Evolutionary conservation across 1,140 invertebrate genomes (phyloP).

Genomic region (Coelopa frigida): DNA sequence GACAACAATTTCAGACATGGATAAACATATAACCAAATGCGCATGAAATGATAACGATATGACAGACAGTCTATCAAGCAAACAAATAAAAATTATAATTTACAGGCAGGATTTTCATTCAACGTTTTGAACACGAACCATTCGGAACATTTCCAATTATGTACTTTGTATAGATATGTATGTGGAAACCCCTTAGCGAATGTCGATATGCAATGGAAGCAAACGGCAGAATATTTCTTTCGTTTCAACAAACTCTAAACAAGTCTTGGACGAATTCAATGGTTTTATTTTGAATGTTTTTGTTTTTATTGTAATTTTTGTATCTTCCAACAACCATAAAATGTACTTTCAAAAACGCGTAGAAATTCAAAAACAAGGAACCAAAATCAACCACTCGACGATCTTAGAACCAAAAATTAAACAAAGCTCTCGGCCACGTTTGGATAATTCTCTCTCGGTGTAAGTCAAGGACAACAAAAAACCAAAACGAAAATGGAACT

Average conservation of each 20-base stretch:
- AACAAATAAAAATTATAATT: slow-evolving; percentile 27
- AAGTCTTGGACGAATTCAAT: no score
- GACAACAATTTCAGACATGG: no score
- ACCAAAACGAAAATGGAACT: slow-evolving; percentile 20
- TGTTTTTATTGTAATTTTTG: slow-evolving; percentile 2
- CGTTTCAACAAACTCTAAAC: no score
- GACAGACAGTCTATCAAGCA: no score
- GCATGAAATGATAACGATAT: no score
- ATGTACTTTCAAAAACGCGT: slow-evolving; percentile 33
- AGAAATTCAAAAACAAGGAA: slow-evolving; percentile 18
- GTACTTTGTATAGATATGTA: no score
- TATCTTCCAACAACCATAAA: slow-evolving; percentile 18
- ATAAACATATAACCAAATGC: no score
- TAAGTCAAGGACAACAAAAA: slow-evolving; percentile 41
- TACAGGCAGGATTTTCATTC: slow-evolving; percentile 39
- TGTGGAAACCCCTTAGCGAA: no score
- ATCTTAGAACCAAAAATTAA: slow-evolving; percentile 23
- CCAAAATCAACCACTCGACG: slow-evolving; percentile 19
- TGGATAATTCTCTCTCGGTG: slow-evolving; percentile 46
- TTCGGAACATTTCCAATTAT: no score
- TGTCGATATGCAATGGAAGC: no score
- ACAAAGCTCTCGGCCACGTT: slow-evolving; percentile 43
- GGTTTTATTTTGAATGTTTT: not conserved
- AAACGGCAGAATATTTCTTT: no score
- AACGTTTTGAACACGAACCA: no score